Conservation (phyloP, 2,113 vertebrate species). For the Ammodytes marinus region DNA sequence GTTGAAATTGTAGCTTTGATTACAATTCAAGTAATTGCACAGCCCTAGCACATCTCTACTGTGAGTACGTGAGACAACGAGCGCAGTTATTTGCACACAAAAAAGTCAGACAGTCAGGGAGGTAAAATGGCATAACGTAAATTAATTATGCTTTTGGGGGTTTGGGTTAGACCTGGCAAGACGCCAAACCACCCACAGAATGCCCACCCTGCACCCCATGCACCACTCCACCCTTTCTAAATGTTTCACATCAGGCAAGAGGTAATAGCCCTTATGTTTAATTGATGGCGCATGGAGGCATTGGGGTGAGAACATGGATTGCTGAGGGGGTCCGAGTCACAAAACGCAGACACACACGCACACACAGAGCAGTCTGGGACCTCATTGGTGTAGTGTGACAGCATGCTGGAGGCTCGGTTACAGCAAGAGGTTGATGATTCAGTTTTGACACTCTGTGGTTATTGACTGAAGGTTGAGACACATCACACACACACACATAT, state of each 20-base stretch:
- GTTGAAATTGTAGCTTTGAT: too few species aligned
- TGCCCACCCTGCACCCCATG: conserved; percentile 28
- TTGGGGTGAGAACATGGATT: conserved; percentile 51
- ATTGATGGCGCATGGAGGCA: conserved; percentile 68
- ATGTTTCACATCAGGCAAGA: conserved; percentile 72
- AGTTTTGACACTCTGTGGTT: conserved; percentile 8
- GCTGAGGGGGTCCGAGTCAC: conserved; percentile 37
- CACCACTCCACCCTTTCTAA: conserved; percentile 52
- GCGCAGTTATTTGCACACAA: conserved; percentile 33
- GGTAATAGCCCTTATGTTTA: conserved; percentile 73
- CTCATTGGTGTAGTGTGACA: conserved; percentile 19
- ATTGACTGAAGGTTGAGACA: conserved; percentile 12
- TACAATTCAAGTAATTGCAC: too few species aligned
- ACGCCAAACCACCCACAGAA: conserved; percentile 54
- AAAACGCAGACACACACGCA: conserved; percentile 20
- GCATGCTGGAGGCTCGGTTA: conserved; percentile 27
- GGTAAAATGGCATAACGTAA: conserved; percentile 69
- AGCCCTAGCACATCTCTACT: background rate
- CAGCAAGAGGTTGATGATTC: conserved; percentile 15
- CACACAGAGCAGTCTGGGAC: conserved; percentile 6
- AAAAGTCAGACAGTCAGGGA: conserved; percentile 60
- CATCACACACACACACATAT: conserved; percentile 1
- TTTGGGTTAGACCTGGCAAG: conserved; percentile 53
- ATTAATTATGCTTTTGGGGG: conserved; percentile 73
- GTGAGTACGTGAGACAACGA: conserved; percentile 64